Conservation (phyloP, 2,888 invertebrate genomes). For the Cryptocephalus moraei region DNA sequence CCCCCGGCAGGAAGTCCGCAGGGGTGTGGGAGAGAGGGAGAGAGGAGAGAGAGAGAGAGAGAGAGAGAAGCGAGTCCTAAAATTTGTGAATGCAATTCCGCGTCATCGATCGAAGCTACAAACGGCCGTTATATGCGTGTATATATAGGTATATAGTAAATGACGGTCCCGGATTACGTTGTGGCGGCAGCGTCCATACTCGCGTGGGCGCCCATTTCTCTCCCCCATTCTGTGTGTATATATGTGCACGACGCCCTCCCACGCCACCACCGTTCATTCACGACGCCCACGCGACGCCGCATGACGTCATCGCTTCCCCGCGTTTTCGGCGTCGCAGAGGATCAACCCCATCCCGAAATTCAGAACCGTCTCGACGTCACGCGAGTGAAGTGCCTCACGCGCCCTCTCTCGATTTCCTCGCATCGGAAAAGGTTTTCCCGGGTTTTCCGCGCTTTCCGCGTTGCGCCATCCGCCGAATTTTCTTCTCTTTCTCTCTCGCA, state of each 20-base stretch:
- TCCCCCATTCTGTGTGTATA: slow-evolving; percentile 14
- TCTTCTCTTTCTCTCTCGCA: too few species aligned
- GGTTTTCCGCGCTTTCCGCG: too few species aligned
- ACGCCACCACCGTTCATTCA: slow-evolving; percentile 33
- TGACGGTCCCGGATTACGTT: slow-evolving; percentile 14
- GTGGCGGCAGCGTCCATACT: slow-evolving; percentile 20
- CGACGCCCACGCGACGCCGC: slow-evolving; percentile 36
- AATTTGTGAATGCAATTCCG: too few species aligned
- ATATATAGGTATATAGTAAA: not conserved
- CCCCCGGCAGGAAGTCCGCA: too few species aligned
- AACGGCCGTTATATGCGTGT: too few species aligned
- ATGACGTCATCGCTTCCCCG: slow-evolving; percentile 47
- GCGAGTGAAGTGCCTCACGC: not conserved
- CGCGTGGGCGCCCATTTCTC: slow-evolving; percentile 17
- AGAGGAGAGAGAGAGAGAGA: too few species aligned
- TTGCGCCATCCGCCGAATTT: too few species aligned
- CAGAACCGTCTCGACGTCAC: slow-evolving; percentile 2
- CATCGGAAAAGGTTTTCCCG: not conserved
- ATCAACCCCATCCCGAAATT: slow-evolving; percentile 6
- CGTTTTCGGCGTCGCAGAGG: slow-evolving; percentile 6
- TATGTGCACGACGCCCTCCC: slow-evolving; percentile 12
- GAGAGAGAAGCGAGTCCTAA: too few species aligned
- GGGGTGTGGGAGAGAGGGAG: too few species aligned
- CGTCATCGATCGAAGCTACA: too few species aligned
- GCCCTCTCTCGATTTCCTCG: not conserved